A percentile compares a stretch with the other conserved stretches of the same genome.
phyloP scores from a whole-genome alignment of 2,113 vertebrate species.

The Bos javanicus region DNA sequence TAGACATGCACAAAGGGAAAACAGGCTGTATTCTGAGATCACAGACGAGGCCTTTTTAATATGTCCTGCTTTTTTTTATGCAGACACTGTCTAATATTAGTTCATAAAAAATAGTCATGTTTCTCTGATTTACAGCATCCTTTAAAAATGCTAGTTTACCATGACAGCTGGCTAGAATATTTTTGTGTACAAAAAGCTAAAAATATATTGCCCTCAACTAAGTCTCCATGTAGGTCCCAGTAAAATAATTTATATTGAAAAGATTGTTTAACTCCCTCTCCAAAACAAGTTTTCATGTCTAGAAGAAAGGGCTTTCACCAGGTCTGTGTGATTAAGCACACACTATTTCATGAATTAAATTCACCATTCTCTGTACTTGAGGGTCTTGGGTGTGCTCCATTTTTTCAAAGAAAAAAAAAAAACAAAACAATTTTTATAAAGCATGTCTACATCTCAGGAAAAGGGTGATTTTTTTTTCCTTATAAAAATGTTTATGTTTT shows the following conservation, averaged over 20 bases:
- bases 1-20: not conserved
- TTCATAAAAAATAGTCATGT: not conserved
- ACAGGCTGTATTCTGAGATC: not conserved
- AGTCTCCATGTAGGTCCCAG: not conserved
- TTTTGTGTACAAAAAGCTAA: not conserved
- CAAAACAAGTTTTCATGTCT: not conserved
- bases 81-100: conserved; percentile 6
- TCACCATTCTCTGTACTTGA: not conserved
- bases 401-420: not conserved
- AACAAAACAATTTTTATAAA: not conserved
- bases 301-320: not conserved
- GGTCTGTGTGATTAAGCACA: not conserved
- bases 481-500: not conserved
- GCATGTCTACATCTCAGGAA: not conserved
- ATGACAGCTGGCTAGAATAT: not conserved
- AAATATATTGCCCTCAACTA: not conserved
- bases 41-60: not conserved
- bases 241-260: conserved; percentile 18
- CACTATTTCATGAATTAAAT: not conserved
- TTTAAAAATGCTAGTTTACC: not conserved
- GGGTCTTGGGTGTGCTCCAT: not conserved
- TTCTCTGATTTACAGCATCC: not conserved
- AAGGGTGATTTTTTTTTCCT: not conserved
- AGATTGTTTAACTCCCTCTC: not conserved
- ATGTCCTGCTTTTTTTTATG: not conserved